These are phyloP conservation scores for Oryzias melastigma DNA, from an alignment of 2,113 vertebrate species.

Conservation along the genomic window DNA sequence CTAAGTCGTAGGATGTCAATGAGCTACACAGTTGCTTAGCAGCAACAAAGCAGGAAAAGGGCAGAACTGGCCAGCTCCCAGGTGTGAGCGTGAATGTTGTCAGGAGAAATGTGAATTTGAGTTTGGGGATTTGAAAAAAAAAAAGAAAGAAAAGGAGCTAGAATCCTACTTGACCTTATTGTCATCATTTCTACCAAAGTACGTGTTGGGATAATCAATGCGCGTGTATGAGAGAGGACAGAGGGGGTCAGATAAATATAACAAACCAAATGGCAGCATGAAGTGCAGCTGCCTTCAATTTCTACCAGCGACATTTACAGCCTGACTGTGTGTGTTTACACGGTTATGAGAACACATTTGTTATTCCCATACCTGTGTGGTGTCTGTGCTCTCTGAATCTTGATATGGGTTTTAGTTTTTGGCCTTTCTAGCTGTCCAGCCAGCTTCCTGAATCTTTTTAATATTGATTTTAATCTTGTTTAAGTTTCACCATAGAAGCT, in stretches of 20 bases:
- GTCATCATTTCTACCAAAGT: slow-evolving; percentile 22
- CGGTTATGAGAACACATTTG: slow-evolving; percentile 2
- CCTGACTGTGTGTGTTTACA: background rate
- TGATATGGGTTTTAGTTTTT: too few species aligned
- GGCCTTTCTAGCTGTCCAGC: too few species aligned
- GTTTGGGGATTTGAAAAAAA: background rate
- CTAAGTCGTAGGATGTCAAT: slow-evolving; percentile 31
- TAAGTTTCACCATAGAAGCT: too few species aligned
- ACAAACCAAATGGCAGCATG: slow-evolving; percentile 59
- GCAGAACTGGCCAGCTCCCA: slow-evolving; percentile 18
- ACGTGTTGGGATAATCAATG: slow-evolving; percentile 55
- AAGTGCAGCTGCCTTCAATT: slow-evolving; percentile 61
- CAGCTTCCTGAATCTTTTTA: too few species aligned
- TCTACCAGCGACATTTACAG: slow-evolving; percentile 47
- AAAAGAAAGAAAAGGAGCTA: background rate
- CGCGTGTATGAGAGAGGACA: slow-evolving; percentile 31
- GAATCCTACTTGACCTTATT: slow-evolving; percentile 2
- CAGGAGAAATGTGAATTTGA: background rate
- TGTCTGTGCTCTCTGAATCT: slow-evolving; percentile 4
- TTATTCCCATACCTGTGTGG: background rate
- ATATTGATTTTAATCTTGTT: too few species aligned
- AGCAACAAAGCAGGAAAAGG: slow-evolving; percentile 27
- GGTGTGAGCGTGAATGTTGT: slow-evolving; percentile 15
- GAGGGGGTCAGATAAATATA: slow-evolving; percentile 63
- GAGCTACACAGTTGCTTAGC: slow-evolving; percentile 30